Evolutionary conservation across 1,140 invertebrate species (phyloP).

Genomic region (Bombus confusus): DNA sequence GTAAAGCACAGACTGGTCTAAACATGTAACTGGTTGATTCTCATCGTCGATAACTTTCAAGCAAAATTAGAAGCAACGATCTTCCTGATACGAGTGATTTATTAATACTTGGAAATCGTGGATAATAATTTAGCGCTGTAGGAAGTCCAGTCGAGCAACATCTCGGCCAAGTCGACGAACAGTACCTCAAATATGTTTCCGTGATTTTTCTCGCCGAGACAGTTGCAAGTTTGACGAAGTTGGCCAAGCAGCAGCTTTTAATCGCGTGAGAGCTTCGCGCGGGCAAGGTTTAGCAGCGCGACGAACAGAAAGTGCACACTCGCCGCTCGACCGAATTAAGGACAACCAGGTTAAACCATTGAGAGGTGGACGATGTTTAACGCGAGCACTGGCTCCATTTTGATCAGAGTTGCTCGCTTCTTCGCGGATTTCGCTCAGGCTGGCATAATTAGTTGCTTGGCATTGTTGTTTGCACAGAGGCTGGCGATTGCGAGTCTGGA

Average conservation of each 20-base stretch:
- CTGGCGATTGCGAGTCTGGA: background rate
- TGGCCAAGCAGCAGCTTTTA: background rate
- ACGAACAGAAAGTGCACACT: background rate
- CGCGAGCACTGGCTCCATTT: background rate
- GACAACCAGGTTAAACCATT: background rate
- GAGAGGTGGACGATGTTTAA: background rate
- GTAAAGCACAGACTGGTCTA: background rate
- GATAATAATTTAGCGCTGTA: too few species aligned
- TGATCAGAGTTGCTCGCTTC: background rate
- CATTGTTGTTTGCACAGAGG: background rate
- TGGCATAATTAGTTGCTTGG: background rate
- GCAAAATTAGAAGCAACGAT: too few species aligned
- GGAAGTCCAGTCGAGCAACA: too few species aligned
- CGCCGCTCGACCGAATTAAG: background rate
- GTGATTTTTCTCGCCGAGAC: too few species aligned
- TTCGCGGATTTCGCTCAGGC: background rate
- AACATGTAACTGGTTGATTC: too few species aligned
- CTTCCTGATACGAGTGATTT: too few species aligned
- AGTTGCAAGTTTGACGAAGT: conserved; percentile 23
- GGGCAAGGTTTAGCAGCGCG: background rate
- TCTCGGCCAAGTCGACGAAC: too few species aligned
- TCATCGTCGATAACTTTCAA: too few species aligned
- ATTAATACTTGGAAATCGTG: too few species aligned
- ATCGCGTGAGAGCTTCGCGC: background rate
- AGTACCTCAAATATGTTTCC: too few species aligned